Evolutionary conservation across 2,797 vertebrate genomes (phyloP), one percentile per base, ranked within the genome.

Genomic region (Leuciscus waleckii): DNA sequence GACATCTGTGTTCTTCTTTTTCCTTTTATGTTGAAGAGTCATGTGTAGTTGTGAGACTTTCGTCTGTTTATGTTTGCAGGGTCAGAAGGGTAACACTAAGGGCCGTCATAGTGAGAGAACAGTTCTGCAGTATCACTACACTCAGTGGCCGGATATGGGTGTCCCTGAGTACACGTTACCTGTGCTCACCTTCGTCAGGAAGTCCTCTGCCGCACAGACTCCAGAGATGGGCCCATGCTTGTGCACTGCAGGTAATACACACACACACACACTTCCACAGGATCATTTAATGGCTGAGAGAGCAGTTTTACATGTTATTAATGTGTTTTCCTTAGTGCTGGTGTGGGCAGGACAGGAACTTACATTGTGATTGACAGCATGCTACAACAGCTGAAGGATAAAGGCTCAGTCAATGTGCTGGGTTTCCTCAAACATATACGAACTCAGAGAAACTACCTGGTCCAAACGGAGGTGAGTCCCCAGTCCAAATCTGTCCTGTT

Each of bases 341-440:
- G 98, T 26, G 97, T 99, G 91, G 98, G 98, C 87, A 96, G 97
- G 82, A 98, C 97, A 2, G 98, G 98, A 90, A 99, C 98, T 41
- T 99, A 99, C 92, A 98, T 99, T 73, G 96, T 97, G 69, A 96
- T 98, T 37, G 97, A 99, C 96, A 97, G 97, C 92, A 98, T 98
- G 97, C 94, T 99, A 90, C 96, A 97, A 89, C 97, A 98, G 94
- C 98, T 98, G 89, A 96, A 94, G 93, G 96, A 98, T 92, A 98
- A 97, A 94, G 96, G 95, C 95, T 97, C 96, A 90, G 97, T 98
- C 68, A 98, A 97, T 10, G 95, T 95, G 86, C 95, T 98, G 85
- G 97, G 97, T 83, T 98, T 98, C 93, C 96, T 99, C 92, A 98
- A 98, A 96, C 98, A 99, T 91, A 98, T 98, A 94, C 96, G 97